Percentiles rank a stretch among this genome's conserved stretches.
phyloP scores from a whole-genome alignment of 2,797 vertebrate genomes.

The Silurus lanzhouensis region DNA sequence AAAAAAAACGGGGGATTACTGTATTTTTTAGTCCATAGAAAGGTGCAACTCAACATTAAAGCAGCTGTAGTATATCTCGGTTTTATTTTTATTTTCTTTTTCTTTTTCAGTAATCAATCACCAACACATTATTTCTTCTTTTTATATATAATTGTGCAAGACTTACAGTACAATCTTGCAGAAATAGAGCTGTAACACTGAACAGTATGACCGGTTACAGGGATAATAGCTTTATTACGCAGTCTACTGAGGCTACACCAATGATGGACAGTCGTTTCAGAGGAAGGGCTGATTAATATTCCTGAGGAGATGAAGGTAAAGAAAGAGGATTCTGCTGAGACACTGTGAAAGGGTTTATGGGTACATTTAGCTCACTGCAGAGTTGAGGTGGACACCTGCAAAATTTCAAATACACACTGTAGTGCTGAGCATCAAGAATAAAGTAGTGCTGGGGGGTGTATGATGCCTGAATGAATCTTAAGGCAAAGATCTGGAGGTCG shows the following conservation, averaged over 20 bases:
- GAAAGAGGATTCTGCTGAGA: constrained; percentile 1
- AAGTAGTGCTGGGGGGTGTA: background rate
- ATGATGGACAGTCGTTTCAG: background rate
- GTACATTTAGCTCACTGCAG: background rate
- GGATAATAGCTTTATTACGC: background rate
- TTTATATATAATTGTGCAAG: background rate
- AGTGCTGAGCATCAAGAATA: background rate
- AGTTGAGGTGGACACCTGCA: background rate
- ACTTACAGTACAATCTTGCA: background rate
- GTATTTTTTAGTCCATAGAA: too few relatives aligned
- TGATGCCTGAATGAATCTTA: background rate
- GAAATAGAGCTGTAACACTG: background rate
- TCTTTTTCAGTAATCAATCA: background rate
- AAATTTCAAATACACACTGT: background rate
- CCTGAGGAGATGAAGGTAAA: constrained; percentile 6
- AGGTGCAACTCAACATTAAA: too few relatives aligned
- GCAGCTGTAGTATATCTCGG: too few relatives aligned
- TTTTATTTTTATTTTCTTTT: background rate
- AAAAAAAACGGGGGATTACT: too few relatives aligned
- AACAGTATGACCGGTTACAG: background rate
- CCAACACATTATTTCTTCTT: background rate
- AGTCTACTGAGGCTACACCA: background rate
- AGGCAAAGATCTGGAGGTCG: background rate
- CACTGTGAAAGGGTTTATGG: background rate
- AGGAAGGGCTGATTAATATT: constrained; percentile 4